phyloP scores from a whole-genome alignment of 2,888 invertebrate genomes.

The Junonia oenone region DNA sequence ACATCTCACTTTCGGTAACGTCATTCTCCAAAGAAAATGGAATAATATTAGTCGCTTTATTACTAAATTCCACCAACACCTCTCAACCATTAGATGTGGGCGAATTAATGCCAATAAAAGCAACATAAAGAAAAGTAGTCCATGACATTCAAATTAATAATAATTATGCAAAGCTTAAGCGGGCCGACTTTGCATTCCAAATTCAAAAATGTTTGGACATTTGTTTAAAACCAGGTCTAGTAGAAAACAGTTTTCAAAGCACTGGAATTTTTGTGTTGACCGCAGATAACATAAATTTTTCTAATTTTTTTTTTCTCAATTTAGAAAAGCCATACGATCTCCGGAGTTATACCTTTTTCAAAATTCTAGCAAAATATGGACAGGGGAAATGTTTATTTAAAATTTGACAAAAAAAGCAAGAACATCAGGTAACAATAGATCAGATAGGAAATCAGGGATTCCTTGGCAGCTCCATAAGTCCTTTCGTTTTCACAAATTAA shows the following conservation, averaged over 20 bases:
- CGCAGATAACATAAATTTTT: too few species aligned
- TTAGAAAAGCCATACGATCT: too few species aligned
- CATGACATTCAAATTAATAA: constrained; percentile 27
- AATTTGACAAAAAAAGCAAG: too few species aligned
- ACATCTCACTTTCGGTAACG: constrained; percentile 29
- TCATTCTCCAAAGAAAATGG: constrained; percentile 32
- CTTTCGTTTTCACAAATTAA: too few species aligned
- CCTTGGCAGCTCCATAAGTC: too few species aligned
- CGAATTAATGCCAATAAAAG: constrained; percentile 28
- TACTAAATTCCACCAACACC: constrained; percentile 29
- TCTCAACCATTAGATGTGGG: constrained; percentile 30
- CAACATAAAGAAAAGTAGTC: constrained; percentile 23
- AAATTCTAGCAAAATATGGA: too few species aligned
- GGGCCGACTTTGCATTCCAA: constrained; percentile 29
- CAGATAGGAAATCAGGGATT: too few species aligned
- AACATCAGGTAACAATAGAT: too few species aligned
- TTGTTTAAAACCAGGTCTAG: neutral
- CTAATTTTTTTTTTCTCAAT: too few species aligned
- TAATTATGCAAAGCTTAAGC: constrained; percentile 28
- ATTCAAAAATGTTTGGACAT: constrained; percentile 30
- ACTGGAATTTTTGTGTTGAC: too few species aligned
- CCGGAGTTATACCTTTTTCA: too few species aligned
- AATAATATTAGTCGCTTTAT: constrained; percentile 22
- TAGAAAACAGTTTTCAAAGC: neutral
- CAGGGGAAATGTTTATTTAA: too few species aligned